Evolutionary conservation across 30 jellyfish, hydroid and myxozoan genomes (phyloP), one percentile per base, ranked within the genome.

Genomic region (Pelagia noctiluca): DNA sequence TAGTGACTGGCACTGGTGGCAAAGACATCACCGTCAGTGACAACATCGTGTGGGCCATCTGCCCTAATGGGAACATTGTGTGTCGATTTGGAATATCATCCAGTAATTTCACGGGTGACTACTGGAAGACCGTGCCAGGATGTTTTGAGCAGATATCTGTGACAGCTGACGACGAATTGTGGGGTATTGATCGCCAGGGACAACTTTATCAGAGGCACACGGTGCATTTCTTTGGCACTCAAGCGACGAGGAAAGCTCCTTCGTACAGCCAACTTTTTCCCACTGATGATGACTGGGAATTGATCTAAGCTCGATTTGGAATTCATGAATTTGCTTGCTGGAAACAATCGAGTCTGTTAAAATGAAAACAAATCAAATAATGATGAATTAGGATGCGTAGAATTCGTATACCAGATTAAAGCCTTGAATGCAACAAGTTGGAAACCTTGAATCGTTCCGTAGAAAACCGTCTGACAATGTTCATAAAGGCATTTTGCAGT

Each of bases 111-210:
- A 65, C 80, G 36, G 99, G 99, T 7, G 97, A 95, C 64, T 95
- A 95, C 79, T 95, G 99, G 99, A 95, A 95, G 75, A 95, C 95
- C 28, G 97, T 84, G 0, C 99, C 99, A 0, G 99, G 99, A 13
- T 71, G 88, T 62, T 95, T 95, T 70, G 97, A 95, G 29, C 93
- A 95, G 48, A 84, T 95, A 16, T 89, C 98, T 35, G 99, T 95
- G 18, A 53, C 97, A 18, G 93, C 97, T 8, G 96, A 95, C 60
- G 97, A 95, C 63, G 99, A 95, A 80, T 85, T 95, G 8, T 95
- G 99, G 97, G 99, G 99, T 10, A 95, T 95, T 22, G 99, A 95
- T 62, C 90, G 99, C 22, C 97, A 88, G 31, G 99, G 99, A 25
- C 97, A 89, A 54, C 66, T 95, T 28, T 95, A 95, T 70, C 93